A percentile compares a stretch with the other conserved stretches of the same genome.
Evolutionary conservation across 2,888 invertebrate species (phyloP).

Genomic region (Platypus cylindrus): DNA sequence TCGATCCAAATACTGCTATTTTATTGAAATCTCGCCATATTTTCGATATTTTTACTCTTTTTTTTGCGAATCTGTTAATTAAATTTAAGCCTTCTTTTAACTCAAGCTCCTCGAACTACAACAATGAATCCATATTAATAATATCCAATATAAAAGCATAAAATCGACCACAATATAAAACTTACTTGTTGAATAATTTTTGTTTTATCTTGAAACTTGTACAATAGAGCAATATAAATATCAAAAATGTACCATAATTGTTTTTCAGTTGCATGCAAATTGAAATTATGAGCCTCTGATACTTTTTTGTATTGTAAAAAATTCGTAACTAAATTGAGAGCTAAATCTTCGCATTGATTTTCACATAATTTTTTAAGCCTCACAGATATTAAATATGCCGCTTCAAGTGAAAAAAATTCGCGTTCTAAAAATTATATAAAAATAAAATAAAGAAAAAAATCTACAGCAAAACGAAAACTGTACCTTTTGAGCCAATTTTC

Average conservation of each 20-base stretch:
- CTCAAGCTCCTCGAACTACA: conserved; percentile 42
- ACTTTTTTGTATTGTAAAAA: conserved; percentile 32
- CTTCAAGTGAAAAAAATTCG: conserved; percentile 45
- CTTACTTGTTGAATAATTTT: conserved; percentile 32
- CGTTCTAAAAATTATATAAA: conserved; percentile 30
- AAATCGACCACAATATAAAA: too few species aligned
- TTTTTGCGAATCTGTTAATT: conserved; percentile 38
- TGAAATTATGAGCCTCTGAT: conserved; percentile 27
- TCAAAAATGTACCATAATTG: conserved; percentile 47
- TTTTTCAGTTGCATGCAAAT: conserved; percentile 32
- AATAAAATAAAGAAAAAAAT: conserved; percentile 2
- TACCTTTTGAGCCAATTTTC: conserved; percentile 30
- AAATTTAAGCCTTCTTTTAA: conserved; percentile 42
- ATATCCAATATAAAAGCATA: conserved; percentile 34
- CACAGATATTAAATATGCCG: conserved; percentile 43
- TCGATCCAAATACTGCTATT: conserved; percentile 42
- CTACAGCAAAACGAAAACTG: not conserved
- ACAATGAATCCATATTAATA: conserved; percentile 6
- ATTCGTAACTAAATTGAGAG: conserved; percentile 44
- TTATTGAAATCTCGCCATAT: conserved; percentile 44
- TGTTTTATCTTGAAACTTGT: conserved; percentile 41
- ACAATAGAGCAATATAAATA: conserved; percentile 45
- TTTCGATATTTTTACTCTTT: conserved; percentile 39
- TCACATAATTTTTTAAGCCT: conserved; percentile 47
- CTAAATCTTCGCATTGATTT: conserved; percentile 48